phyloP scores from a whole-genome alignment of 1,140 invertebrate species.

The Zaprionus tsacasi region DNA sequence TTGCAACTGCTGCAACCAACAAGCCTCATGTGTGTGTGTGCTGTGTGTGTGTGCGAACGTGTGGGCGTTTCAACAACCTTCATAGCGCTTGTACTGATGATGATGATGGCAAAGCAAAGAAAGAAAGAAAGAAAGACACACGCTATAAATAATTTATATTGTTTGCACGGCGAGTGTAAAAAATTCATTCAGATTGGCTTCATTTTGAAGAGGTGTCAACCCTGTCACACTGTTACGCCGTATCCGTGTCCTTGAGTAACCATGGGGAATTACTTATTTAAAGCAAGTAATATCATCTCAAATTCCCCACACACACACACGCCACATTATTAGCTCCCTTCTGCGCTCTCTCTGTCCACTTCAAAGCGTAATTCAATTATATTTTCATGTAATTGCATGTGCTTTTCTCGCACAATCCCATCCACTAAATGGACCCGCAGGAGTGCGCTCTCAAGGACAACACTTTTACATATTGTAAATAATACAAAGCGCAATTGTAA shows the following conservation, averaged over 20 bases:
- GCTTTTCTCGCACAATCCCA: constrained; percentile 27
- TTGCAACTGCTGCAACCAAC: constrained; percentile 64
- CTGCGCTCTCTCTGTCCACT: not conserved
- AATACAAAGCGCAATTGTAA: constrained; percentile 65
- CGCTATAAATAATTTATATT: constrained; percentile 77
- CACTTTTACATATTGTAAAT: constrained; percentile 73
- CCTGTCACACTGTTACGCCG: not conserved
- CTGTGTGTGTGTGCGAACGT: constrained; percentile 5
- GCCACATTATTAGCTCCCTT: not conserved
- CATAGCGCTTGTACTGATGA: constrained; percentile 16
- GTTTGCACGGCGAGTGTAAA: constrained; percentile 71
- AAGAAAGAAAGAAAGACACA: constrained; percentile 18
- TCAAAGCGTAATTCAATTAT: constrained; percentile 39
- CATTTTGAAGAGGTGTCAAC: constrained; percentile 26
- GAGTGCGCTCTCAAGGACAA: constrained; percentile 27
- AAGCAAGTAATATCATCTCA: not conserved
- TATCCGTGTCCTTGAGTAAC: not conserved
- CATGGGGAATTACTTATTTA: constrained; percentile 5
- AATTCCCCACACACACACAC: not conserved
- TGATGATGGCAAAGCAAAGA: constrained; percentile 10
- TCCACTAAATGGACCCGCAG: constrained; percentile 52
- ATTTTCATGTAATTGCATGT: constrained; percentile 39
- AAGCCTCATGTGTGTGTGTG: constrained; percentile 17
- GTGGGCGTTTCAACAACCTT: constrained; percentile 22
- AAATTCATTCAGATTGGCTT: constrained; percentile 42